phyloP scores from a whole-genome alignment of 2,797 vertebrate species.

The Cryptoblepharus egeriae region DNA sequence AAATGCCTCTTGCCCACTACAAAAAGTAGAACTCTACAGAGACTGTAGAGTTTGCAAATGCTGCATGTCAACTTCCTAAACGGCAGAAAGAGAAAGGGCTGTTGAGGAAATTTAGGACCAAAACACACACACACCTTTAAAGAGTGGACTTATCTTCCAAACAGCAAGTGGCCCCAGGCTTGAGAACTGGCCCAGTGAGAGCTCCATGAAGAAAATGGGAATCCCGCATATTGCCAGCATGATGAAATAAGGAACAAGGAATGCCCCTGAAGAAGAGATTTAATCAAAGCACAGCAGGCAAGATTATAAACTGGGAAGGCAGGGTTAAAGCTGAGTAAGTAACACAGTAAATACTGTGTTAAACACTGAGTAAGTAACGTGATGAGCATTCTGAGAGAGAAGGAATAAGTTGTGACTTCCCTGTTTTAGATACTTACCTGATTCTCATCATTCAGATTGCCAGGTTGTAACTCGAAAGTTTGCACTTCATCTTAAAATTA shows the following conservation, averaged over 20 bases:
- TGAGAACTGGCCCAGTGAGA: constrained; percentile 84
- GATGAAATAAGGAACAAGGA: constrained; percentile 83
- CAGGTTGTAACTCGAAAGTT: neutral
- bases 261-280: constrained; percentile 75
- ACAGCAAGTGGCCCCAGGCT: constrained; percentile 82
- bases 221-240: constrained; percentile 84
- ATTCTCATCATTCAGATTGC: neutral
- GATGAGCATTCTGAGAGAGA: neutral
- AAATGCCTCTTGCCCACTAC: neutral
- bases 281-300: neutral
- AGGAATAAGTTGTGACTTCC: neutral
- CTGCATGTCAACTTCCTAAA: neutral
- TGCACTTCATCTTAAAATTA: neutral
- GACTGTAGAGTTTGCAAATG: rapidly evolving
- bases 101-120: neutral
- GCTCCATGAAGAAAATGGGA: constrained; percentile 84
- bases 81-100: neutral
- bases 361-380: neutral
- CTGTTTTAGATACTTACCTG: neutral
- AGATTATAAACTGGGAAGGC: neutral
- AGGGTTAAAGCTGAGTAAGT: neutral
- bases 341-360: neutral
- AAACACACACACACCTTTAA: constrained; percentile 77
- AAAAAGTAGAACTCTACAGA: neutral
- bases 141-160: constrained; percentile 85